phyloP scores from a whole-genome alignment of 1,140 invertebrate species.

The Mya arenaria region DNA sequence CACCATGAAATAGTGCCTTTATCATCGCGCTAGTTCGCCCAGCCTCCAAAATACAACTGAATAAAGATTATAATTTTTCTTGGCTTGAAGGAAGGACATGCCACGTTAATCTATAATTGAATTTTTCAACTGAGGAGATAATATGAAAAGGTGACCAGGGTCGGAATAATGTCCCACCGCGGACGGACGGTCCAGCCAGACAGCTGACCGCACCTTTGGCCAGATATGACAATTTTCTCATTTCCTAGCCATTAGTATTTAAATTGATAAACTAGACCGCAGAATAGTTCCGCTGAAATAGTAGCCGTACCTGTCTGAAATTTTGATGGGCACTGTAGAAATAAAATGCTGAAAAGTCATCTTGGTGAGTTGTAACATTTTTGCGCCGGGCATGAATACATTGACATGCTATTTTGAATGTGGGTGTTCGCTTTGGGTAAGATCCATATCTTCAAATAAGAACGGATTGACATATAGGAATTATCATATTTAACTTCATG shows the following conservation, averaged over 20 bases:
- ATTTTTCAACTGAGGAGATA: conserved; percentile 39
- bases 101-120: conserved; percentile 48
- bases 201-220: conserved; percentile 15
- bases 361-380: no score
- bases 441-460: no score
- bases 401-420: no score
- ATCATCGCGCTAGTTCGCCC: not conserved
- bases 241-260: conserved; percentile 31
- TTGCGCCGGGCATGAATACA: no score
- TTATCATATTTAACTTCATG: no score
- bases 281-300: not conserved
- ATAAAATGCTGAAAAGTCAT: no score
- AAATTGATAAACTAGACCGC: conserved; percentile 24
- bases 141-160: conserved; percentile 9
- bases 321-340: no score
- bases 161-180: conserved; percentile 8
- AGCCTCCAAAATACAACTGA: not conserved
- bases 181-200: conserved; percentile 13
- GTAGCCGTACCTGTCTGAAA: no score
- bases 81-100: not conserved
- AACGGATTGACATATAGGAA: no score
- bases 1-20: conserved; percentile 11
- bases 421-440: no score
- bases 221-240: conserved; percentile 39
- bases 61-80: conserved; percentile 30